Evolutionary conservation across 1,140 invertebrate species (phyloP).

Genomic region (Drosophila insularis): DNA sequence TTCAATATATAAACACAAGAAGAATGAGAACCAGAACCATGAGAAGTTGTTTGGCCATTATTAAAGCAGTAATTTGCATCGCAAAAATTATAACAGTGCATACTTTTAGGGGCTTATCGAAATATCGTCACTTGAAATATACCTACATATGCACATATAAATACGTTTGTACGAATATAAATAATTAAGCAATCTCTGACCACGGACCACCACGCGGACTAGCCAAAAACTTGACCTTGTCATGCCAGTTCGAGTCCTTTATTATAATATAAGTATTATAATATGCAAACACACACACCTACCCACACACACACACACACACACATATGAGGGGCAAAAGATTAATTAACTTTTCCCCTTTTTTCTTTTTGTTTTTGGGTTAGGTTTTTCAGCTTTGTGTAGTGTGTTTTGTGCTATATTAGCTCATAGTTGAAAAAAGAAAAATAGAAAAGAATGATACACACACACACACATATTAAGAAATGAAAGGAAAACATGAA

Average conservation of each 20-base stretch:
- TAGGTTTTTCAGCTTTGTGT: conserved; percentile 31
- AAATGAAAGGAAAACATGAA: conserved; percentile 61
- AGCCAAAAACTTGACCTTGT: conserved; percentile 51
- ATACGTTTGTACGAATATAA: conserved; percentile 23
- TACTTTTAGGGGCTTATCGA: conserved; percentile 5
- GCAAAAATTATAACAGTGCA: conserved; percentile 15
- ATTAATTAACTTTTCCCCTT: conserved; percentile 7
- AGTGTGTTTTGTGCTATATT: too few species aligned
- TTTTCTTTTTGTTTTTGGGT: background rate
- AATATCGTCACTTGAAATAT: background rate
- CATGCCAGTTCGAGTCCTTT: conserved; percentile 19
- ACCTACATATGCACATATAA: too few species aligned
- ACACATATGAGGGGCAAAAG: background rate
- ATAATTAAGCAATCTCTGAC: conserved; percentile 30
- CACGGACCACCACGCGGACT: conserved; percentile 1
- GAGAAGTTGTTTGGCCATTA: conserved; percentile 47
- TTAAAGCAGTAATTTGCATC: conserved; percentile 28
- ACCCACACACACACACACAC: background rate
- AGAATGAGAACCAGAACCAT: conserved; percentile 21
- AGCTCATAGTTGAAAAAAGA: conserved; percentile 44
- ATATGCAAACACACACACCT: conserved; percentile 19
- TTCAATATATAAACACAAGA: conserved; percentile 33
- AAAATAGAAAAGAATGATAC: conserved; percentile 51
- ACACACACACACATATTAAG: conserved; percentile 16
- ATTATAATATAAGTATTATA: conserved; percentile 12